Percentiles rank a stretch among this genome's conserved stretches.
Evolutionary conservation across 2,888 invertebrate genomes (phyloP).

Genomic region (Eumerus sabulonum): DNA sequence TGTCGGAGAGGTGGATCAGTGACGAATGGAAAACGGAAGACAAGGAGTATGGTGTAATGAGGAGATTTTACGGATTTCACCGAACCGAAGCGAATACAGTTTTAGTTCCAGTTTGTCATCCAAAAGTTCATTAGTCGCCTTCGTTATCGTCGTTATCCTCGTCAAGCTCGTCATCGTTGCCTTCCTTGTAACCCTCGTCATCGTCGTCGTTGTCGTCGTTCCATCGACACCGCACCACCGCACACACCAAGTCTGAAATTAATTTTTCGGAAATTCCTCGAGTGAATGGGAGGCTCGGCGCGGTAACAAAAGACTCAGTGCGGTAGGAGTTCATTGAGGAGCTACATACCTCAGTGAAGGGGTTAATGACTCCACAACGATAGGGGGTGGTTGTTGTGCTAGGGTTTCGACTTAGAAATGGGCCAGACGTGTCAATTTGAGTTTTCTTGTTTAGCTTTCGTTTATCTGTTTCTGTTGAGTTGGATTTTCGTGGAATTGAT

Average conservation of each 20-base stretch:
- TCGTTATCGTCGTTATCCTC: conserved; percentile 42
- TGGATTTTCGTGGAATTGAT: too few species aligned
- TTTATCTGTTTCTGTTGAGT: too few species aligned
- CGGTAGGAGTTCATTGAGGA: neutral
- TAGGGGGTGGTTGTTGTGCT: conserved; percentile 16
- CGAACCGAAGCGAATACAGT: too few species aligned
- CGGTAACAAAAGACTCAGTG: conserved; percentile 1
- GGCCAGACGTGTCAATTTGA: conserved; percentile 67
- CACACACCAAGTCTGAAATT: conserved; percentile 50
- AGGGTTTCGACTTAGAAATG: conserved; percentile 49
- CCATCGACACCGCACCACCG: conserved; percentile 8
- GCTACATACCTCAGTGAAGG: conserved; percentile 12
- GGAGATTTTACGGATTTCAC: conserved; percentile 6
- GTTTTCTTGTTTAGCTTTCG: neutral
- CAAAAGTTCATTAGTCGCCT: neutral
- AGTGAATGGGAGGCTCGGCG: neutral
- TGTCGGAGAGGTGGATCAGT: too few species aligned
- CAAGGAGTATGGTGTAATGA: too few species aligned
- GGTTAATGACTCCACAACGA: conserved; percentile 44
- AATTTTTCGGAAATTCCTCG: conserved; percentile 49
- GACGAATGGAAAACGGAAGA: too few species aligned
- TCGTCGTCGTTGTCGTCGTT: too few species aligned
- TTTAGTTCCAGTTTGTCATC: conserved; percentile 14
- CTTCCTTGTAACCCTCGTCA: conserved; percentile 22
- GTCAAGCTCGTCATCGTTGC: conserved; percentile 59